Evolutionary conservation across 92 coral and sea anemone species (phyloP), one percentile per base, ranked within the genome.

Genomic region (Porites cylindrica): DNA sequence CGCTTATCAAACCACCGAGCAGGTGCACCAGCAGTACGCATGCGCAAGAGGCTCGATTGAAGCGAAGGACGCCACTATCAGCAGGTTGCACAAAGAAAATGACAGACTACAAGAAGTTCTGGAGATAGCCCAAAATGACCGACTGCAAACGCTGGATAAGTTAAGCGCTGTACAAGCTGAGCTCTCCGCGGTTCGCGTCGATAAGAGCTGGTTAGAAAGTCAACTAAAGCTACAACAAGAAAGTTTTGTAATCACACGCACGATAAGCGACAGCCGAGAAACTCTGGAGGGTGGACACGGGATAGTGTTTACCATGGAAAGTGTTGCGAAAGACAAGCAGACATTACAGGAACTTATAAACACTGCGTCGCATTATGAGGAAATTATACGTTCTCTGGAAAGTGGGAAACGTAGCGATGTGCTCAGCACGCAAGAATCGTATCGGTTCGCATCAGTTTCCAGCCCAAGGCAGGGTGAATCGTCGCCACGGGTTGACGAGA

Each of bases 331-430:
- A 75, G 96, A 93, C 73, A 89, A 87, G 66, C 98, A 97, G 58
- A 91, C 88, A 11, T 85, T 97, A 13, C 97, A 97, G 66, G 98
- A 95, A 79, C 83, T 97, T 11, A 88, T 95, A 16, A 86, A 93
- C 21, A 89, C 95, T 16, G 96, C 99, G 8, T 93, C 99, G 63
- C 90, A 92, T 69, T 95, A 92, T 74, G 99, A 97, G 74, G 96
- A 95, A 80, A 93, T 90, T 54, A 86, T 95, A 21, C 91, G 93
- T 24, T 88, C 84, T 56, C 70, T 93, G 65, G 96, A 93, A 16
- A 76, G 93, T 58, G 88, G 90, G 7, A 77, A 69, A 20, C 81
- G 79, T n/a, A 52, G 50, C 51, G 82, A 85, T 3, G 76, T 82
- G n/a, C 32, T 70, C 4, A 68, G 53, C 66, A 12, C 89, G 24